Evolutionary conservation across 1,140 invertebrate species (phyloP), one percentile per base, ranked within the genome.

Genomic region (Drosophila sp.): DNA sequence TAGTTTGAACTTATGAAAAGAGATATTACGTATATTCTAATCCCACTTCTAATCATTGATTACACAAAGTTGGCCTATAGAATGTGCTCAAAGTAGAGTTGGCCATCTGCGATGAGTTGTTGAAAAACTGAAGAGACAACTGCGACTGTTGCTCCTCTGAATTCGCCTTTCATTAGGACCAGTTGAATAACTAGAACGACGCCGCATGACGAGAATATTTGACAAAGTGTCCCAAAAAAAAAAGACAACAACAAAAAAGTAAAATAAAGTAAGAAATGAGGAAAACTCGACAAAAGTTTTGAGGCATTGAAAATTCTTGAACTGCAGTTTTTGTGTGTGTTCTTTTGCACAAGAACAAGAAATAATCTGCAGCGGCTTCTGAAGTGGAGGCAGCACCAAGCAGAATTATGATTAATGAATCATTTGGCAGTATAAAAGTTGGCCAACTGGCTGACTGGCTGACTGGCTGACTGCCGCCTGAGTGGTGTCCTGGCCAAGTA

Each of bases 331-430:
- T 79, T 46, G 9, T 59, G 7, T 34, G 53, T 51, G 61, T 45
- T 43, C 51, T 77, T 77, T 70, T 84, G 46, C 64, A 65, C 59
- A 71, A 61, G 53, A 76, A 80, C 59, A 75, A 63, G 54, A 70
- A 86, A 77, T 73, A 83, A 54, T 73, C 73, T 80, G 64, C 66
- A 57, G 48, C 59, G 58, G 32, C 43, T 48, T 58, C 69, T 76
- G 48, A 71, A 83, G 57, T 64, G 46, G 59, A 51, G 38, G 57
- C 27, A 51, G 32, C 54, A 32, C 18, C 46, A 34, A 38, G 41
- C 25, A 36, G 67, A 89, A 82, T 87, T 87, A 89, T 87, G 82
- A 87, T 87, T 87, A 87, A 87, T 87, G 83, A 76, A 78, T 48
- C 32, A 32, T 29, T 48, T 45, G 38, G 46, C 36, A 36, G 21